Percentiles rank a stretch among this genome's conserved stretches.
phyloP scores from a whole-genome alignment of 2,888 invertebrate genomes.

The Encarsia formosa region DNA sequence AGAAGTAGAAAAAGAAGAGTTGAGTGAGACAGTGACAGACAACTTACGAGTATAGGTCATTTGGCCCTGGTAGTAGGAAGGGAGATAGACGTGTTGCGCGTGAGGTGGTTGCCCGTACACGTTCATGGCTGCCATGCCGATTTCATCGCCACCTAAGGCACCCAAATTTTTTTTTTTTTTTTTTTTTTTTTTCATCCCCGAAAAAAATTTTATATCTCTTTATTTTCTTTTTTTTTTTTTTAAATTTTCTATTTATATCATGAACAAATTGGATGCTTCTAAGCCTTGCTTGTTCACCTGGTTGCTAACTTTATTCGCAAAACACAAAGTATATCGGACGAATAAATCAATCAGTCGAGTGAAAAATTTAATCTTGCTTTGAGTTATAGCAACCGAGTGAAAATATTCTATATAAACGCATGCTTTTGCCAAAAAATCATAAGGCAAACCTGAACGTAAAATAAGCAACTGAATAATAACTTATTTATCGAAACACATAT shows the following conservation, averaged over 20 bases:
- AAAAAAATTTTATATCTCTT: no score
- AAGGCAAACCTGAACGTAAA: constrained; percentile 26
- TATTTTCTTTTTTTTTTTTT: constrained; percentile 2
- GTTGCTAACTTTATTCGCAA: constrained; percentile 37
- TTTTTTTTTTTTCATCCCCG: constrained; percentile 13
- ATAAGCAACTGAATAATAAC: neutral
- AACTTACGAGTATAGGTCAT: constrained; percentile 76
- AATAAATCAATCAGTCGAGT: no score
- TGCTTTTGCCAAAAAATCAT: constrained; percentile 39
- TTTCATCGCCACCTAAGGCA: constrained; percentile 49
- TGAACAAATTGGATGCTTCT: constrained; percentile 3
- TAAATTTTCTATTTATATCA: neutral
- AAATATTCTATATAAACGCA: constrained; percentile 37
- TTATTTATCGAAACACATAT: neutral
- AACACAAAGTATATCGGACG: constrained; percentile 4
- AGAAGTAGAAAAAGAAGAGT: constrained; percentile 31
- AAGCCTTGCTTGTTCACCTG: constrained; percentile 34
- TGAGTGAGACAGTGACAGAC: constrained; percentile 41
- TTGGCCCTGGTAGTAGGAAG: constrained; percentile 78
- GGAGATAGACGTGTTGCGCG: constrained; percentile 77
- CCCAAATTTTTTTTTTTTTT: constrained; percentile 18
- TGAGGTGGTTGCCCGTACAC: constrained; percentile 69
- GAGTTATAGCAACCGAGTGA: constrained; percentile 42
- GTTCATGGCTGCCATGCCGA: constrained; percentile 55
- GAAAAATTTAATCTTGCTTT: no score